A percentile compares a stretch with the other conserved stretches of the same genome.
Evolutionary conservation across 2,888 invertebrate species (phyloP).

Genomic region (Busseola fusca): DNA sequence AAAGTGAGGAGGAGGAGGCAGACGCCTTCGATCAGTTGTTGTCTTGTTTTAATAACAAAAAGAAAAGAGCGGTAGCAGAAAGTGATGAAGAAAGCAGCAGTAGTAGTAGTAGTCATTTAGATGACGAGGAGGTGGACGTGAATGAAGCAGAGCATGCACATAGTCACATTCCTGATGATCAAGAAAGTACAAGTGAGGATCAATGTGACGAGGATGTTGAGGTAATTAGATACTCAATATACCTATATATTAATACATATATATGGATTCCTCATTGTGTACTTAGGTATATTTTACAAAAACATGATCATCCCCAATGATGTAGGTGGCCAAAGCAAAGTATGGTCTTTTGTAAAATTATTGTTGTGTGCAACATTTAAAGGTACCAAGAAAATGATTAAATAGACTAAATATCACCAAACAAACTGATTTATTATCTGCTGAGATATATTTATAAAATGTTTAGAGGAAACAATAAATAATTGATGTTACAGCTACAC

Average conservation of each 20-base stretch:
- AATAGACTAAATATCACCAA: neutral
- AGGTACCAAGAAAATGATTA: neutral
- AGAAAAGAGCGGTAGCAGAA: slow-evolving; percentile 65
- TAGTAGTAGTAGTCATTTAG: slow-evolving; percentile 57
- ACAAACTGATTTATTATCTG: neutral
- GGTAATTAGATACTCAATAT: slow-evolving; percentile 42
- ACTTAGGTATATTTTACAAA: no score
- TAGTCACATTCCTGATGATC: slow-evolving; percentile 12
- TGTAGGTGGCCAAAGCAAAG: neutral
- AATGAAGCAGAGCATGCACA: slow-evolving; percentile 8
- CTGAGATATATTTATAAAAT: neutral
- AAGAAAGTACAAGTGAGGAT: slow-evolving; percentile 26
- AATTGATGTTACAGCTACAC: neutral
- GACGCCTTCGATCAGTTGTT: slow-evolving; percentile 87
- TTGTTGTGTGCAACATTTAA: neutral
- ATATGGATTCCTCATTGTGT: no score
- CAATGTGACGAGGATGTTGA: slow-evolving; percentile 50
- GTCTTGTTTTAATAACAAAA: slow-evolving; percentile 81
- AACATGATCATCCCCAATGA: neutral
- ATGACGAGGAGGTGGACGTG: slow-evolving; percentile 28
- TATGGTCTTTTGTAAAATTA: neutral
- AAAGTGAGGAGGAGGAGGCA: slow-evolving; percentile 87
- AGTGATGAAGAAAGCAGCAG: slow-evolving; percentile 73
- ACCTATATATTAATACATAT: neutral
- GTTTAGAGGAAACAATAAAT: neutral